Evolutionary conservation across 2,113 vertebrate species (phyloP).

Genomic region (Lepisosteus osseus): DNA sequence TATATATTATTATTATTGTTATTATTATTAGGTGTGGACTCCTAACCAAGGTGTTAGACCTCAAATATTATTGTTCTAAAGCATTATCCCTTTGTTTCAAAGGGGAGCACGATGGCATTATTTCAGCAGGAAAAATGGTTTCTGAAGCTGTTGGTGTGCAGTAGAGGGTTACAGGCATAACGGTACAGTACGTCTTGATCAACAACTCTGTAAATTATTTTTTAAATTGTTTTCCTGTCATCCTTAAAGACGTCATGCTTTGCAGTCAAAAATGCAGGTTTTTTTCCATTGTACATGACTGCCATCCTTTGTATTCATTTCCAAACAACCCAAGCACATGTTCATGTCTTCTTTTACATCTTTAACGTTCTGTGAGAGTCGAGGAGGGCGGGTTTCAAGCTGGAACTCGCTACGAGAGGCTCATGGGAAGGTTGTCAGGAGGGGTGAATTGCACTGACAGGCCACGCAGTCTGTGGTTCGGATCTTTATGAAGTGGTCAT

Average conservation of each 20-base stretch:
- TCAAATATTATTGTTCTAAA: conserved; percentile 90
- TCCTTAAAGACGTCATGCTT: conserved; percentile 20
- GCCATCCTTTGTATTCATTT: too few species aligned
- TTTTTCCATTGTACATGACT: neutral
- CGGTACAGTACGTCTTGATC: conserved; percentile 40
- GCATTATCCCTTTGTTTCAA: conserved; percentile 95
- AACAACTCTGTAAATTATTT: conserved; percentile 49
- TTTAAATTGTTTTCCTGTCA: conserved; percentile 38
- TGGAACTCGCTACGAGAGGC: neutral
- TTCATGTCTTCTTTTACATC: too few species aligned
- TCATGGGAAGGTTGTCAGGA: neutral
- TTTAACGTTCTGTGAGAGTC: too few species aligned
- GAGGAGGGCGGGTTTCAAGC: too few species aligned
- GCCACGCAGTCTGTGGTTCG: too few species aligned
- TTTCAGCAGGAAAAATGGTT: conserved; percentile 66
- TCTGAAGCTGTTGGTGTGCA: conserved; percentile 65
- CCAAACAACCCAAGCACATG: too few species aligned
- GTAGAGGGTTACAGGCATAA: conserved; percentile 61
- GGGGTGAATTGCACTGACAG: neutral
- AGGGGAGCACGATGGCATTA: conserved; percentile 81
- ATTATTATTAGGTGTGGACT: conserved; percentile 92
- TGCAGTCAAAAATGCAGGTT: neutral
- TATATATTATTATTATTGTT: conserved; percentile 73
- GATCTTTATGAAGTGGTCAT: neutral
- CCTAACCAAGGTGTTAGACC: conserved; percentile 87